These are phyloP conservation scores for Rhynchomys soricoides DNA, from an alignment of 2,113 vertebrate species.

Conservation along the genomic window DNA sequence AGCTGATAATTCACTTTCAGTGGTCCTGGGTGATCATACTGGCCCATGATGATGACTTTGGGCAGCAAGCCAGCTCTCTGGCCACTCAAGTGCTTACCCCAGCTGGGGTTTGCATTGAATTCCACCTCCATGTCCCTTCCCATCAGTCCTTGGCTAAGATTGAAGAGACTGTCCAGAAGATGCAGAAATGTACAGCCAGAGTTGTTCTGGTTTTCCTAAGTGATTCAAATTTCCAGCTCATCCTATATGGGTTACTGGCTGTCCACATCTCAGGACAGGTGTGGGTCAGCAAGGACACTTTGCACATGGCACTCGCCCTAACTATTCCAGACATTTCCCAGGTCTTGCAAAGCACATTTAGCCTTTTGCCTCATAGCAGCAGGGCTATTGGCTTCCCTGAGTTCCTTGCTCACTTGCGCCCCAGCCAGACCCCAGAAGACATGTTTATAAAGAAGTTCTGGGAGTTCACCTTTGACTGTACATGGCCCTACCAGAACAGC, in stretches of 20 bases:
- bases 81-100: constrained; percentile 7
- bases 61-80: constrained; percentile 55
- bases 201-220: constrained; percentile 31
- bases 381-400: background rate
- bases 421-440: constrained; percentile 22
- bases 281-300: background rate
- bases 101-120: constrained; percentile 59
- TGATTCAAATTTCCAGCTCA: background rate
- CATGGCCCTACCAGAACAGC: background rate
- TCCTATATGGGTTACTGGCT: background rate
- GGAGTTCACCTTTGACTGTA: constrained; percentile 52
- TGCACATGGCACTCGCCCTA: background rate
- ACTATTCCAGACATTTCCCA: background rate
- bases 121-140: constrained; percentile 24
- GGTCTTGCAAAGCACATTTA: background rate
- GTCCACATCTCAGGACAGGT: background rate
- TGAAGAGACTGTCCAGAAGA: background rate
- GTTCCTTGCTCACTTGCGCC: constrained; percentile 4
- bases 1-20: constrained; percentile 51
- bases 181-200: constrained; percentile 39
- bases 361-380: background rate
- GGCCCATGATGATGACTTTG: constrained; percentile 72
- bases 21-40: constrained; percentile 71
- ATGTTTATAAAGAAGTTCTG: constrained; percentile 39
- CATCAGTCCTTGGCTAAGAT: background rate